phyloP scores from a whole-genome alignment of 92 coral and sea anemone genomes.

The Epizoanthus fatuus region DNA sequence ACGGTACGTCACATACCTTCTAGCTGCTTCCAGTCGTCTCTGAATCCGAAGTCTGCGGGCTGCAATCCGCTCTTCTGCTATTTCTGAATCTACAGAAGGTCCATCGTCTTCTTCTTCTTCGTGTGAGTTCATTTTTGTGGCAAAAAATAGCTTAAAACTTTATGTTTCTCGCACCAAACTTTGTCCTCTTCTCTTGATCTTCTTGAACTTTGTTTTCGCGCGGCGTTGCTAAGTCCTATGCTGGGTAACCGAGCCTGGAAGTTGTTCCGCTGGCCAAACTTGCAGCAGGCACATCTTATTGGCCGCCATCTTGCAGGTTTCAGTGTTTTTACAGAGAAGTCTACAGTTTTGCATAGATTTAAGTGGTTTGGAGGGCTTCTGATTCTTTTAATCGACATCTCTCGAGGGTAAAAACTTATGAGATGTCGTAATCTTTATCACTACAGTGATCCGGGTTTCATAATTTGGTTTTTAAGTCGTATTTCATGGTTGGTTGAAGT shows the following conservation, averaged over 20 bases:
- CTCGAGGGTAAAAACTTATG: no score
- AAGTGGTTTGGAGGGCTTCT: no score
- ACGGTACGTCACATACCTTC: constrained; percentile 76
- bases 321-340: no score
- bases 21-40: constrained; percentile 94
- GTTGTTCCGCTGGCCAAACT: constrained; percentile 32
- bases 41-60: constrained; percentile 97
- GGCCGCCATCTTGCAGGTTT: constrained; percentile 14
- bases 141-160: constrained; percentile 4
- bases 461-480: no score
- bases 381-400: no score
- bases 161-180: not conserved
- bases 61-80: constrained; percentile 97
- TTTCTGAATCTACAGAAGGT: constrained; percentile 95
- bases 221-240: constrained; percentile 34
- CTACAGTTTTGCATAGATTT: not conserved
- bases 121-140: constrained; percentile 77
- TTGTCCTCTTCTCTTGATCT: not conserved
- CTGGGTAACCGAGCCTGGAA: constrained; percentile 36
- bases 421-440: no score
- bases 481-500: no score
- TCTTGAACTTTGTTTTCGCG: constrained; percentile 59
- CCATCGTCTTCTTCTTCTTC: constrained; percentile 99
- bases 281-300: constrained; percentile 3
- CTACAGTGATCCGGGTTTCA: no score